Evolutionary conservation across 2,888 invertebrate genomes (phyloP).

Genomic region (Dilophus febrilis): DNA sequence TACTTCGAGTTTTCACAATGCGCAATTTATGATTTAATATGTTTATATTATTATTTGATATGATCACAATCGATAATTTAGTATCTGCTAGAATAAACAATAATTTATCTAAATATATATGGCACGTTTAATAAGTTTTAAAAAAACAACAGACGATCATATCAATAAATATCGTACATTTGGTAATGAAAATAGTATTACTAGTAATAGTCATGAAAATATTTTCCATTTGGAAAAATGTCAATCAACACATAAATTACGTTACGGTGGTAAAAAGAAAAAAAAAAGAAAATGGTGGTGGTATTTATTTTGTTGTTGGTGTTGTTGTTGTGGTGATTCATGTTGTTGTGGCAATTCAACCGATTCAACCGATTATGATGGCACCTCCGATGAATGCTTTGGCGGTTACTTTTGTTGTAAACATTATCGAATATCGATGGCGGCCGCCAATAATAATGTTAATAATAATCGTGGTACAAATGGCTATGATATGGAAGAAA

Average conservation of each 20-base stretch:
- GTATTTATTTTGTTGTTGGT: conserved; percentile 2
- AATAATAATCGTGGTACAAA: too few species aligned
- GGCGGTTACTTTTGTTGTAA: conserved; percentile 14
- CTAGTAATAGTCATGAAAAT: conserved; percentile 1
- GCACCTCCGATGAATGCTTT: not conserved
- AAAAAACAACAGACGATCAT: conserved; percentile 10
- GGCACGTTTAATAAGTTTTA: conserved; percentile 15
- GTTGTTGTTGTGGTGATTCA: not conserved
- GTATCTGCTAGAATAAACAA: too few species aligned
- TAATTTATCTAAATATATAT: too few species aligned
- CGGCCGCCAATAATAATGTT: too few species aligned
- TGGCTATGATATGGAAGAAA: conserved; percentile 22
- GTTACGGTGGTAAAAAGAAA: too few species aligned
- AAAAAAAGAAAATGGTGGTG: not conserved
- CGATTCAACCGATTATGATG: conserved; percentile 6
- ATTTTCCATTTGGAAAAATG: not conserved
- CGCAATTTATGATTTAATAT: too few species aligned
- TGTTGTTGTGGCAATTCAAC: not conserved
- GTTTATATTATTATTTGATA: too few species aligned
- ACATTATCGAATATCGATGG: too few species aligned
- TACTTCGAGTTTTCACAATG: too few species aligned
- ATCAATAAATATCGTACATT: conserved; percentile 14
- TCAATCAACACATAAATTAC: too few species aligned
- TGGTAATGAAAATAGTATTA: conserved; percentile 7
- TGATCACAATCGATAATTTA: too few species aligned